phyloP scores from a whole-genome alignment of 2,888 invertebrate species.

The Tenthredo livida region DNA sequence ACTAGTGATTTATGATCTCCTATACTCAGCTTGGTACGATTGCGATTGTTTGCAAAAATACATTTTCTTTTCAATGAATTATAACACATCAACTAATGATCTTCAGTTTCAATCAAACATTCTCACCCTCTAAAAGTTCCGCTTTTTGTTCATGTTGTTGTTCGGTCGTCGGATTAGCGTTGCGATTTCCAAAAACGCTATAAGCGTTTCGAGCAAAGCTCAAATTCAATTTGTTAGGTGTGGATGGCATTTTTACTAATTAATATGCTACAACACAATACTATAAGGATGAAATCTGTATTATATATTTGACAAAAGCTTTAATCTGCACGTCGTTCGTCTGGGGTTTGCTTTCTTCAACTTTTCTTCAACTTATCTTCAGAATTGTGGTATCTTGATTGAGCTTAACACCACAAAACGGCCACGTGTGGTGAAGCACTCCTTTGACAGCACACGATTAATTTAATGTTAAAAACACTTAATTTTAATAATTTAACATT shows the following conservation, averaged over 20 bases:
- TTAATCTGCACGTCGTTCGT: not conserved
- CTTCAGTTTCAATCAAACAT: not conserved
- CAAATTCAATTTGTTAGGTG: constrained; percentile 77
- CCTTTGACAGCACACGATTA: constrained; percentile 15
- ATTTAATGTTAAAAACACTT: constrained; percentile 33
- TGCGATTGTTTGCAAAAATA: not conserved
- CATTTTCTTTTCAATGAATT: not conserved
- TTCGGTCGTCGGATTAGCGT: constrained; percentile 67
- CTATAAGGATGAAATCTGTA: not conserved
- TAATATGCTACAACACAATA: constrained; percentile 4
- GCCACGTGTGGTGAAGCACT: not conserved
- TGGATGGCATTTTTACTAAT: constrained; percentile 73
- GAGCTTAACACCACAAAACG: not conserved
- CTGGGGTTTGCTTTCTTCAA: not conserved
- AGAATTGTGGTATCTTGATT: constrained; percentile 5
- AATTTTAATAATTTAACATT: constrained; percentile 37
- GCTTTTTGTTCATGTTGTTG: constrained; percentile 76
- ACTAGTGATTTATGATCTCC: not conserved
- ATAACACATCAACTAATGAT: not conserved
- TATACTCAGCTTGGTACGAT: not conserved
- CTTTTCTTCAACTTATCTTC: not conserved
- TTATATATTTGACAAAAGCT: not conserved
- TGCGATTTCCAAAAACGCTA: constrained; percentile 74
- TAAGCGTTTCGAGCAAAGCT: constrained; percentile 77
- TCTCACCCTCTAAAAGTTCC: constrained; percentile 77